phyloP scores from a whole-genome alignment of 2,888 invertebrate genomes.

The Halocaridina rubra region DNA sequence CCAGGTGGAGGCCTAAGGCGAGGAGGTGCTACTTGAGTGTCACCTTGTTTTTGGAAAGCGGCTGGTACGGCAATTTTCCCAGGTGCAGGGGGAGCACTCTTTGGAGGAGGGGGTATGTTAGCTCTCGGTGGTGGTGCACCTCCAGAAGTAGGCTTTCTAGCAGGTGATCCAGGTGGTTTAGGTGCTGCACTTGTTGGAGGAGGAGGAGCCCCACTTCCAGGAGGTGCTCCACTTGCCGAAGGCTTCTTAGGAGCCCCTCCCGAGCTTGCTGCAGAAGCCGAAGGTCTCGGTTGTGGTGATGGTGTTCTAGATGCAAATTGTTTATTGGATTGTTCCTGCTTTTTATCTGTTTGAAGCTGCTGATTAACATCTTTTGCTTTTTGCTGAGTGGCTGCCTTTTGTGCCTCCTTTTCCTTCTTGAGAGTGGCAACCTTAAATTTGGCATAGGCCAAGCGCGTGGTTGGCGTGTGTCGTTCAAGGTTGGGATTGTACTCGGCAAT shows the following conservation, averaged over 20 bases:
- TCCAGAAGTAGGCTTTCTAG: background rate
- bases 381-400: slow-evolving; percentile 32
- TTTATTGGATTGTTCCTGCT: background rate
- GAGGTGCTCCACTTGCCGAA: background rate
- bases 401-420: slow-evolving; percentile 58
- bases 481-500: slow-evolving; percentile 85
- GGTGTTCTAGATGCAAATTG: slow-evolving; percentile 26
- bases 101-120: background rate
- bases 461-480: slow-evolving; percentile 79
- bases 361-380: slow-evolving; percentile 45
- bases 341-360: slow-evolving; percentile 19
- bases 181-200: background rate
- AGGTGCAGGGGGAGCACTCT: background rate
- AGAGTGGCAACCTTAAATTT: slow-evolving; percentile 78
- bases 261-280: background rate
- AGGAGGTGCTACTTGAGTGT: background rate
- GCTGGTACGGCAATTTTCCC: slow-evolving; percentile 19
- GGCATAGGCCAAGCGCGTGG: slow-evolving; percentile 85
- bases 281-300: background rate
- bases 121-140: background rate
- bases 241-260: background rate
- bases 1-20: slow-evolving; percentile 1
- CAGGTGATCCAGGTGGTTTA: background rate
- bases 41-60: slow-evolving; percentile 12
- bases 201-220: background rate